phyloP scores from a whole-genome alignment of 2,113 vertebrate species.

The Psophia crepitans region DNA sequence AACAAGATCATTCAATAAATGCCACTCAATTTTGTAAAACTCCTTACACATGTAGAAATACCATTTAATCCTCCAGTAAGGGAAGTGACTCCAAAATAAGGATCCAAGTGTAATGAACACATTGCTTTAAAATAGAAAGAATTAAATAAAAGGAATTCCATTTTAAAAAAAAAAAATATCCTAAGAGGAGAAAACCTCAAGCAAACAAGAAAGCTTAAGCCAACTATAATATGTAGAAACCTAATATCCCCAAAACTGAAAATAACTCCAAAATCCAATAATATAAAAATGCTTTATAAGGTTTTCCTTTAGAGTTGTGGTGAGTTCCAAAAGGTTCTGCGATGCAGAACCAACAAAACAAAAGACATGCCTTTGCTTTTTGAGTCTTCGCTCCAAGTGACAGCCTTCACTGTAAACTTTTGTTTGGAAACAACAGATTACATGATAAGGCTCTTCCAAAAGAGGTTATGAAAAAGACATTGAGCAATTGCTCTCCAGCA shows the following conservation, averaged over 20 bases:
- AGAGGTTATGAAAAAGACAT: conserved; percentile 32
- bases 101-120: conserved; percentile 60
- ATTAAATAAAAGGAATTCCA: not conserved
- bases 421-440: conserved; percentile 54
- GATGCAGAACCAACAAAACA: not conserved
- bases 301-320: conserved; percentile 10
- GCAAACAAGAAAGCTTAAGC: conserved; percentile 48
- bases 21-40: conserved; percentile 64
- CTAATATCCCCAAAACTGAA: conserved; percentile 50
- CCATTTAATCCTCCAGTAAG: conserved; percentile 59
- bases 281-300: conserved; percentile 49
- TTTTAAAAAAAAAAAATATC: not conserved
- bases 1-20: conserved; percentile 73
- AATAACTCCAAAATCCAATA: conserved; percentile 64
- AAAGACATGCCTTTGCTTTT: not conserved
- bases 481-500: conserved; percentile 22
- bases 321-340: conserved; percentile 34
- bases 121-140: conserved; percentile 37
- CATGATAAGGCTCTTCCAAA: conserved; percentile 35
- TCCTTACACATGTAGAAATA: conserved; percentile 61
- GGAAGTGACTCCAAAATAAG: conserved; percentile 58
- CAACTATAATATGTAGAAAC: conserved; percentile 52
- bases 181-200: conserved; percentile 46
- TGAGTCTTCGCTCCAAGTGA: not conserved
- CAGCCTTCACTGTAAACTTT: conserved; percentile 34